Base-by-base conservation (phyloP, 2,113 vertebrate genomes). In the Cyprinodon tularosa region DNA sequence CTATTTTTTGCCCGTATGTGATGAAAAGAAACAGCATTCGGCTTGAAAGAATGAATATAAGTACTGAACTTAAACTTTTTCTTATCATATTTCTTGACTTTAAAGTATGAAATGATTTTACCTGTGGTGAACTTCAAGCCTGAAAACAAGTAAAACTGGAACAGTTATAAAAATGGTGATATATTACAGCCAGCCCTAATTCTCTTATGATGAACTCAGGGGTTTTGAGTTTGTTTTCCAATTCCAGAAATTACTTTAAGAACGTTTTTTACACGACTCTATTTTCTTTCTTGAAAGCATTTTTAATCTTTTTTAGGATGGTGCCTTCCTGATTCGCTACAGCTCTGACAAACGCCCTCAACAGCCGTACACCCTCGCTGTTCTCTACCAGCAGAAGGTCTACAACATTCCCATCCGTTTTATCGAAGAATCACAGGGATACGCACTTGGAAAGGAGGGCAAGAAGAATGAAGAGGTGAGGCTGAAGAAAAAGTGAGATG, bases 361-460 rank as follows among this genome's bases (percentile, higher is more conserved):
- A 2, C 96, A 97, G 85, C 96, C 95, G 0, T 94, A 94, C 88
- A 97, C 96, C 9, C 88, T 98, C 48, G 96, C 92, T 0, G 95
- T 97, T 63, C 90, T 96, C 14, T 95, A 94, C 87, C 86, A 86
- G 3, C 85, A 93, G 57, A 96, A 89, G n/a, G 96, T 98, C 64
- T 97, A 96, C 93, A 97, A 98, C 74, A 88, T 98, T 68, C 96
- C 96, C 66, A 94, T 97, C 62, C 94, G 95, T 69, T 93, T 88
- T 77, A 74, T 95, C 80, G 92, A 91, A 40, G 89, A 93, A 1
- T 86, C 85, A 0, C 78, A 39, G 12, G 74, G 92, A 50, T 97
- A 94, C 0, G 94, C 88, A 5, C 93, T 98, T 0, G 96, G 96
- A 62, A 96, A 95, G 76, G 95, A 95, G 47, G 94, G 96, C 74